These are phyloP conservation scores for Emmelina monodactyla DNA, from an alignment of 2,888 invertebrate species.

Conservation along the genomic window DNA sequence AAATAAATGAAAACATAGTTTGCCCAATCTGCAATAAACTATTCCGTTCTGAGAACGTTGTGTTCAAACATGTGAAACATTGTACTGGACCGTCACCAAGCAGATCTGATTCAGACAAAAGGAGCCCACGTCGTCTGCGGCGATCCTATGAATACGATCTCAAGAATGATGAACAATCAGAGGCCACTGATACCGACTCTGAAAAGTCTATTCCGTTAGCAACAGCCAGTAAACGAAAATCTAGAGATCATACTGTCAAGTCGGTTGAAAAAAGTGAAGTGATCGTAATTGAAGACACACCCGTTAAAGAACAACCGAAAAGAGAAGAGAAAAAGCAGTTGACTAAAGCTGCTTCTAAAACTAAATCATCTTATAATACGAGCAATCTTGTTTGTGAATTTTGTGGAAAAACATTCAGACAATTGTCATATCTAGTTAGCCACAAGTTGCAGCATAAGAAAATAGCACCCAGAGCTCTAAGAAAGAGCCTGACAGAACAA, in stretches of 20 bases:
- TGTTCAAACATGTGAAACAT: conserved; percentile 61
- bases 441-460: conserved; percentile 49
- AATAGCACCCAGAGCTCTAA: conserved; percentile 29
- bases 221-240: conserved; percentile 29
- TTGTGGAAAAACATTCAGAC: conserved; percentile 56
- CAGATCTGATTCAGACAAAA: conserved; percentile 46
- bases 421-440: conserved; percentile 48
- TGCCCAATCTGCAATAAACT: conserved; percentile 59
- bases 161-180: conserved; percentile 17
- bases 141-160: conserved; percentile 34
- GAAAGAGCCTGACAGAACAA: conserved; percentile 15
- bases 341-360: conserved; percentile 22
- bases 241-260: too few species aligned
- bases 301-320: conserved; percentile 25
- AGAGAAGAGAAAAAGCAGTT: conserved; percentile 24
- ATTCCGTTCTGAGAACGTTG: conserved; percentile 58
- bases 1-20: conserved; percentile 58
- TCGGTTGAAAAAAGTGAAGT: conserved; percentile 33
- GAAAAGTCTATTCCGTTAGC: conserved; percentile 20
- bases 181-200: conserved; percentile 32
- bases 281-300: conserved; percentile 39
- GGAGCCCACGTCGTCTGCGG: conserved; percentile 31
- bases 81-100: conserved; percentile 56
- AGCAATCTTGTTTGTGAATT: conserved; percentile 44
- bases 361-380: conserved; percentile 20